Conservation (phyloP, 2,797 vertebrate genomes). For the Stomatorhinus walkeri region DNA sequence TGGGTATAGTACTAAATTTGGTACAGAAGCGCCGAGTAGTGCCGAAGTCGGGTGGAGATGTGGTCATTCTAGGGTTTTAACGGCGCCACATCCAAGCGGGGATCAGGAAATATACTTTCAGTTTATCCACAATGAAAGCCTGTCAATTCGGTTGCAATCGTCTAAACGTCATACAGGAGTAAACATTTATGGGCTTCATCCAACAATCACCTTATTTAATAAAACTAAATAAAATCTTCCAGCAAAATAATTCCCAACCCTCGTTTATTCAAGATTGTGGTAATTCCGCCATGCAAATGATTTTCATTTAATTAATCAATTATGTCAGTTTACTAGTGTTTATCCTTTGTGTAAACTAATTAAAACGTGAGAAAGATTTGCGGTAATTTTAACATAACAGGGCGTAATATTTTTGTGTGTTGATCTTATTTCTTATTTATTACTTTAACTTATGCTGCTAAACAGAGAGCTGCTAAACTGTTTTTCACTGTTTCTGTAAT, state of each 20-base stretch:
- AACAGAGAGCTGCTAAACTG: too few species aligned
- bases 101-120: background rate
- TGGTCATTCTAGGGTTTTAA: background rate
- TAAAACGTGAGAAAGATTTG: background rate
- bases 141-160: background rate
- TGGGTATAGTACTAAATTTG: background rate
- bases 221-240: background rate
- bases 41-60: background rate
- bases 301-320: background rate
- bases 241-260: background rate
- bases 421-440: too few species aligned
- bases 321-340: background rate
- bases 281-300: background rate
- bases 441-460: too few species aligned
- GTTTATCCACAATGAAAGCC: background rate
- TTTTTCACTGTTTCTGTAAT: too few species aligned
- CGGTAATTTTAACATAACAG: background rate
- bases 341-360: background rate
- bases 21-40: background rate
- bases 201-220: background rate
- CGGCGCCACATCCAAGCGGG: background rate
- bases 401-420: background rate
- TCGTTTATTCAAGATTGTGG: background rate
- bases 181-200: background rate
- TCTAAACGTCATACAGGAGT: background rate